Evolutionary conservation across 2,113 vertebrate species (phyloP).

Genomic region (Rana temporaria): DNA sequence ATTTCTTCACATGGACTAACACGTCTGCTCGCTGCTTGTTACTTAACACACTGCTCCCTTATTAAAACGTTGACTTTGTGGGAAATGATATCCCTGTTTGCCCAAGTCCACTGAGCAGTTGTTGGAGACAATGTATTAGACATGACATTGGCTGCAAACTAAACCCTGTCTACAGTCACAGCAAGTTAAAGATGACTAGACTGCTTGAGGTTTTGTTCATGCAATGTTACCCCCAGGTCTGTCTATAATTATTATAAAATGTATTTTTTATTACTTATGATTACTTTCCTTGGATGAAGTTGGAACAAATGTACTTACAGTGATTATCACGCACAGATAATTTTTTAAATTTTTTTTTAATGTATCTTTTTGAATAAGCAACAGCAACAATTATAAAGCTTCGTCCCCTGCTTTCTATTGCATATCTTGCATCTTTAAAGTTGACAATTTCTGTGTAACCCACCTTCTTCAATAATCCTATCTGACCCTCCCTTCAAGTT

Average conservation of each 20-base stretch:
- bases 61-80: constrained; percentile 49
- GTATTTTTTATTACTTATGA: not conserved
- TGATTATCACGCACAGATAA: too few relatives aligned
- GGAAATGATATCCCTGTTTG: constrained; percentile 40
- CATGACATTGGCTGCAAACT: constrained; percentile 33
- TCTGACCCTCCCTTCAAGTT: too few relatives aligned
- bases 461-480: too few relatives aligned
- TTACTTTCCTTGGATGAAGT: not conserved
- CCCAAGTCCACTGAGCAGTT: constrained; percentile 13
- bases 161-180: not conserved
- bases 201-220: not conserved
- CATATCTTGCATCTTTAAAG: too few relatives aligned
- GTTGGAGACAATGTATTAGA: constrained; percentile 24
- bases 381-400: too few relatives aligned
- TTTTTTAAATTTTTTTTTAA: too few relatives aligned
- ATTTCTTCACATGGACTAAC: constrained; percentile 57
- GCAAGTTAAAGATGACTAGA: not conserved
- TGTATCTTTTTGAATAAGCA: too few relatives aligned
- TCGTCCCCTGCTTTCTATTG: too few relatives aligned
- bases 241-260: not conserved
- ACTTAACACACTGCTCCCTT: constrained; percentile 46
- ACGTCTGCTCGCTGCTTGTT: constrained; percentile 39
- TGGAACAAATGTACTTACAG: too few relatives aligned
- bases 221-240: not conserved
- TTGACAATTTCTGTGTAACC: too few relatives aligned